A percentile compares a stretch with the other conserved stretches of the same genome.
Evolutionary conservation across 2,113 vertebrate species (phyloP).

Genomic region (Leptobrachium leishanense): DNA sequence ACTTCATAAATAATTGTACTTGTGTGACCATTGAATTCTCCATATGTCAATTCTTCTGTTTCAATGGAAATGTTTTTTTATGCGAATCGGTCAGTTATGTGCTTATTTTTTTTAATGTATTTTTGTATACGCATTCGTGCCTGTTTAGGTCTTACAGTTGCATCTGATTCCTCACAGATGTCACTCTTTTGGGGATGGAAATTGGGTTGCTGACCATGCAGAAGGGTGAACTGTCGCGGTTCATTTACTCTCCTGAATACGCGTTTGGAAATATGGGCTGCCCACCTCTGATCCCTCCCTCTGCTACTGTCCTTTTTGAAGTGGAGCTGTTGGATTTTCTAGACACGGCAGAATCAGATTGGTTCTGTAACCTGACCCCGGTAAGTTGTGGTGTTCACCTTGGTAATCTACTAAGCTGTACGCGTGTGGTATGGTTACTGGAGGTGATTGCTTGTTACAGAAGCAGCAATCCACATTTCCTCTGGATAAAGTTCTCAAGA

Average conservation of each 20-base stretch:
- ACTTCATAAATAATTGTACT: too few relatives aligned
- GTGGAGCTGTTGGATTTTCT: slow-evolving; percentile 86
- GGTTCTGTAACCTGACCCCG: slow-evolving; percentile 68
- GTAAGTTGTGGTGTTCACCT: slow-evolving; percentile 64
- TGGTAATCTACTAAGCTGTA: background rate
- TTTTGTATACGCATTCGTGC: too few relatives aligned
- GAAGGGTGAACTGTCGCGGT: slow-evolving; percentile 81
- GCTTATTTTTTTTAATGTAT: too few relatives aligned
- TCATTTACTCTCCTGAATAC: slow-evolving; percentile 77
- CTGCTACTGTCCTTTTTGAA: slow-evolving; percentile 78
- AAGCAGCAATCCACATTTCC: slow-evolving; percentile 73
- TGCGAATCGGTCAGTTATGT: too few relatives aligned
- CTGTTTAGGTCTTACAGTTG: too few relatives aligned
- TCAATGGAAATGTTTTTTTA: too few relatives aligned
- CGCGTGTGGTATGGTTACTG: background rate
- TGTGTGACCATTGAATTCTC: too few relatives aligned
- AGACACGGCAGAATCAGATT: slow-evolving; percentile 76
- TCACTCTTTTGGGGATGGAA: slow-evolving; percentile 83
- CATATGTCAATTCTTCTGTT: too few relatives aligned
- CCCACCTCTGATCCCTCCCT: slow-evolving; percentile 78
- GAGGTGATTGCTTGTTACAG: slow-evolving; percentile 59
- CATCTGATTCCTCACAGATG: slow-evolving; percentile 66
- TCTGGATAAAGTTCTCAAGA: slow-evolving; percentile 74
- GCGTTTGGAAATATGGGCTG: slow-evolving; percentile 85
- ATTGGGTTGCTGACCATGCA: slow-evolving; percentile 84